Base-by-base conservation (phyloP, 2,113 vertebrate species). In the Trichomycterus rosablanca region DNA sequence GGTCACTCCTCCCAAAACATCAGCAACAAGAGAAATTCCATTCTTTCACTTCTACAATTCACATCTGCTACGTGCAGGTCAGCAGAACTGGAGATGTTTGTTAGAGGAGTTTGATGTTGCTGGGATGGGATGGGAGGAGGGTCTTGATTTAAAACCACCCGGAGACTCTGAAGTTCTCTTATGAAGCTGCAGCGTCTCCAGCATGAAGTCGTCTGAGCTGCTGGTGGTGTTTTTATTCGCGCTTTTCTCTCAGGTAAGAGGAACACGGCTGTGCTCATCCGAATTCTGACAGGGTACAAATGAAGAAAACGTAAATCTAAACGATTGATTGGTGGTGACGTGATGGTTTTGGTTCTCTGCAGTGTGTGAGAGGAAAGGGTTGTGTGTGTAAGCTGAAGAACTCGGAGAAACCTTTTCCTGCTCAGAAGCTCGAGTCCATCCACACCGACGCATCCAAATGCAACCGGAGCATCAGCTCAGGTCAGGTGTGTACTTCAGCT, bases 351-450 rank as follows among this genome's bases (percentile, higher is more conserved):
- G 34, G 23, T 19, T 18, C 1, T 60, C 6, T n/a, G 40, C 39
- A 67, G 63, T 4, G 44, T 32, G 46, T 7, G 10, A 53, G 18
- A 19, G 61, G 52, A 8, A 82, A 80, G 37, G 34, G 5, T 1
- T 89, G 87, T 63, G 12, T 32, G 9, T 89, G 87, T 77, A 77
- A 87, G 28, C 18, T 88, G 23, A 65, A 15, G 1, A 77, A 54
- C 48, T 28, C 63, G 3, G 73, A 66, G 16, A 45, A 57, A 14
- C 2, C 48, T 0, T 87, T 89, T 18, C 86, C 87, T 43, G 42
- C 55, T 3, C 59, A 73, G 10, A 71, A 70, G 55, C 74, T 89
- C 11, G 16, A 44, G 4, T 53, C n/a, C 2, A 49, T 74, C 7
- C 59, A 64, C n/a, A 52, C 24, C 1, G 11, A 15, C 0, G 73